Evolutionary conservation across 2,113 vertebrate species (phyloP).

Genomic region (Balaenoptera acutorostrata): DNA sequence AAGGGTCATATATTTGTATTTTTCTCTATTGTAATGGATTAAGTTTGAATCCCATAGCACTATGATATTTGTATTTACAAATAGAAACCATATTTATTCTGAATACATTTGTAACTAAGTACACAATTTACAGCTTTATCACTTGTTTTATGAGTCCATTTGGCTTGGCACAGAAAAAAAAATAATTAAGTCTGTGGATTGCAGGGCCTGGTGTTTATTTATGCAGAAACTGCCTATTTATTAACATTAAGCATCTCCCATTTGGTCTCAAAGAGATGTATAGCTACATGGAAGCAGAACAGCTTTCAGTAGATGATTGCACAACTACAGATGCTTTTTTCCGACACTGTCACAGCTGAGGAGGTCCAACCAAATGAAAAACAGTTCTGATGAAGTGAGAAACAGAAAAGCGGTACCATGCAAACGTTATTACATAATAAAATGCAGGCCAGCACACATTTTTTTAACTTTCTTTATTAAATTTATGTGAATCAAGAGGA

Average conservation of each 20-base stretch:
- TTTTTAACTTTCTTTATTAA: constrained; percentile 56
- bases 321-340: constrained; percentile 70
- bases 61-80: constrained; percentile 60
- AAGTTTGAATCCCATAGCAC: constrained; percentile 31
- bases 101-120: constrained; percentile 62
- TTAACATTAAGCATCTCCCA: constrained; percentile 66
- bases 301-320: constrained; percentile 61
- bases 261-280: constrained; percentile 66
- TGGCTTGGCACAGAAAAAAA: constrained; percentile 66
- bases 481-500: constrained; percentile 66
- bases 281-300: constrained; percentile 60
- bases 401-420: constrained; percentile 64
- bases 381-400: constrained; percentile 74
- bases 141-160: constrained; percentile 68
- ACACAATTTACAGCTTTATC: constrained; percentile 66
- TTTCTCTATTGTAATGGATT: constrained; percentile 58
- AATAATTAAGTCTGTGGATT: constrained; percentile 61
- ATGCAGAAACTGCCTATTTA: constrained; percentile 67
- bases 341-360: constrained; percentile 58
- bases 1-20: constrained; percentile 59
- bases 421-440: constrained; percentile 66
- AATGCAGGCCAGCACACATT: constrained; percentile 53
- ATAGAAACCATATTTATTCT: constrained; percentile 71
- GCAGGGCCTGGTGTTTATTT: constrained; percentile 66
- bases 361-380: constrained; percentile 74